Conservation (phyloP, 1,140 invertebrate genomes). For the Pygmarrhopalites habei region DNA sequence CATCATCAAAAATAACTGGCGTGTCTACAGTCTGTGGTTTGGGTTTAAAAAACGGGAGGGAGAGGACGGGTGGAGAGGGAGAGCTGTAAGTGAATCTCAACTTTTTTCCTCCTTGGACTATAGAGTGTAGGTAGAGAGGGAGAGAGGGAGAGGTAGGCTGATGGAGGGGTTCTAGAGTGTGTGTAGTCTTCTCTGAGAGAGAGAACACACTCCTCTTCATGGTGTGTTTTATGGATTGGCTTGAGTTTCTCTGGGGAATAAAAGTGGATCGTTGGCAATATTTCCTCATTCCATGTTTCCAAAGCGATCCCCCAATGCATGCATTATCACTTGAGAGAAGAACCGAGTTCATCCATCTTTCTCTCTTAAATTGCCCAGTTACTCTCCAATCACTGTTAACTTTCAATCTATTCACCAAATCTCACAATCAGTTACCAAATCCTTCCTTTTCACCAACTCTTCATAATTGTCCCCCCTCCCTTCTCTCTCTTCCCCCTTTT, state of each 20-base stretch:
- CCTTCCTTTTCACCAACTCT: too few species aligned
- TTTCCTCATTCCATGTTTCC: slow-evolving; percentile 26
- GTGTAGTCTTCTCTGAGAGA: too few species aligned
- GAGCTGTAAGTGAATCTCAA: background rate
- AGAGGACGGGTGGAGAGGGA: background rate
- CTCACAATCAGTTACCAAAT: too few species aligned
- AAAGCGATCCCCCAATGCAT: slow-evolving; percentile 22
- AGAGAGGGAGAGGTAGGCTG: too few species aligned
- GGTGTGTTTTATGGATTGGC: background rate
- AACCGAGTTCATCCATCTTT: slow-evolving; percentile 26
- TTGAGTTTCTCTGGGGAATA: slow-evolving; percentile 8
- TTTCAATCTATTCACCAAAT: slow-evolving; percentile 1
- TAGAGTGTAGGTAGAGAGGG: too few species aligned
- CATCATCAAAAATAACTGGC: too few species aligned
- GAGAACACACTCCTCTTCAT: too few species aligned
- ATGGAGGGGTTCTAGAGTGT: too few species aligned
- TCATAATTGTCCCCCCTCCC: too few species aligned
- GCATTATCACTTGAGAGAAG: slow-evolving; percentile 25
- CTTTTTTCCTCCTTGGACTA: background rate
- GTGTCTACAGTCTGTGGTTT: too few species aligned
- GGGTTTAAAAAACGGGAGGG: background rate
- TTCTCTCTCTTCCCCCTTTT: too few species aligned
- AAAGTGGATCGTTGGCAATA: slow-evolving; percentile 21
- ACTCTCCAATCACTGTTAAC: slow-evolving; percentile 15
- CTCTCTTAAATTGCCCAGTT: slow-evolving; percentile 20